A percentile compares a stretch with the other conserved stretches of the same genome.
Conservation (phyloP, 2,113 vertebrate species). For the cattle (Bos taurus) region DNA sequence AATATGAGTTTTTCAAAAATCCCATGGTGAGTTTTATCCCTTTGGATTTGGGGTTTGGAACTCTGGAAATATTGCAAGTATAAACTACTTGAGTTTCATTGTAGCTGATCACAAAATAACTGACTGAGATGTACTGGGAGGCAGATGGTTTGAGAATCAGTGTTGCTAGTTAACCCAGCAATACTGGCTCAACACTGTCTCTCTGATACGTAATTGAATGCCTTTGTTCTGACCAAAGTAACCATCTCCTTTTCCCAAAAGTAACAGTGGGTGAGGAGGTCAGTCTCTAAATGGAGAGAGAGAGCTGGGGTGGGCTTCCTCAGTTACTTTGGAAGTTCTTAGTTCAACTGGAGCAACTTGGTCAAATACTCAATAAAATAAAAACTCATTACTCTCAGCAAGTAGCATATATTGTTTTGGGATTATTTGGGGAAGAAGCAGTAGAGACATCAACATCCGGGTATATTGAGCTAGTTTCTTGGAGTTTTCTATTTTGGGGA, state of each 20-base stretch:
- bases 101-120: background rate
- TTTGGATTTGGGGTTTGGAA: background rate
- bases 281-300: background rate
- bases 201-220: background rate
- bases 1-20: slow-evolving; percentile 99
- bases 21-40: slow-evolving; percentile 85
- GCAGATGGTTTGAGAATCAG: background rate
- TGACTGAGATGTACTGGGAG: background rate
- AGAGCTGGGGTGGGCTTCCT: rapidly evolving
- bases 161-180: rapidly evolving
- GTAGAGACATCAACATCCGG: background rate
- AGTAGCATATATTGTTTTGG: background rate
- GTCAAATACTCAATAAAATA: background rate
- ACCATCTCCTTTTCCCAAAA: background rate
- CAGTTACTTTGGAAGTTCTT: background rate
- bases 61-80: background rate
- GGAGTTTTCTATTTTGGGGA: background rate
- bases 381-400: background rate
- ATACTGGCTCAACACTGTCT: background rate
- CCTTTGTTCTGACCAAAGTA: background rate
- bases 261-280: background rate
- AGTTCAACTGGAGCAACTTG: slow-evolving; percentile 2
- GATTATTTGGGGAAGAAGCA: background rate
- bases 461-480: background rate
- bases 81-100: background rate